These are phyloP conservation scores for Phocoena sinus DNA, from an alignment of 2,113 vertebrate species.

Conservation along the genomic window DNA sequence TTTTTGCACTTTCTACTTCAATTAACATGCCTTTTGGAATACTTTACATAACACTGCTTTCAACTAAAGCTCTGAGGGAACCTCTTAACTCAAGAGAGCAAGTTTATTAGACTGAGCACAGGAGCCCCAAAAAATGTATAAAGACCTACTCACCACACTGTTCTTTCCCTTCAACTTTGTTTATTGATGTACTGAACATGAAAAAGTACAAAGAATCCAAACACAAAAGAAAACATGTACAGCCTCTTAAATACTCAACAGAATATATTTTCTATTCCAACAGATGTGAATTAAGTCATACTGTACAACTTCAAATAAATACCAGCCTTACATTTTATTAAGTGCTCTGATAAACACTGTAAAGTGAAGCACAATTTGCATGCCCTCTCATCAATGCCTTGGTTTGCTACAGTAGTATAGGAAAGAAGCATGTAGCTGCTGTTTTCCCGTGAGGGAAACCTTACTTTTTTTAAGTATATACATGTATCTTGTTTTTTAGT, in stretches of 20 bases:
- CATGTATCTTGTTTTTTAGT: conserved; percentile 71
- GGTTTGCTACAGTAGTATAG: conserved; percentile 81
- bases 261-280: conserved; percentile 95
- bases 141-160: conserved; percentile 72
- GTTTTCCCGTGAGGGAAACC: conserved; percentile 76
- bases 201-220: conserved; percentile 97
- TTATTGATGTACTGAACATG: conserved; percentile 99
- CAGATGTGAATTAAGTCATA: conserved; percentile 95
- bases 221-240: conserved; percentile 99
- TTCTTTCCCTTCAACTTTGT: conserved; percentile 97
- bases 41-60: background rate
- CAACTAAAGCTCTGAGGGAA: background rate
- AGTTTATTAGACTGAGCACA: background rate
- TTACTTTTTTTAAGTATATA: conserved; percentile 78
- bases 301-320: conserved; percentile 99
- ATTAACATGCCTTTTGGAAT: background rate
- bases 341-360: conserved; percentile 91
- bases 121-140: conserved; percentile 32
- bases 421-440: conserved; percentile 82
- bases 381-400: conserved; percentile 85
- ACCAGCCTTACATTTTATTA: conserved; percentile 93
- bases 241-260: conserved; percentile 98
- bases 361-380: conserved; percentile 88
- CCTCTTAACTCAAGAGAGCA: background rate
- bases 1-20: background rate